These are phyloP conservation scores for Pogonophryne albipinna DNA, from an alignment of 2,797 vertebrate species.

Conservation along the genomic window DNA sequence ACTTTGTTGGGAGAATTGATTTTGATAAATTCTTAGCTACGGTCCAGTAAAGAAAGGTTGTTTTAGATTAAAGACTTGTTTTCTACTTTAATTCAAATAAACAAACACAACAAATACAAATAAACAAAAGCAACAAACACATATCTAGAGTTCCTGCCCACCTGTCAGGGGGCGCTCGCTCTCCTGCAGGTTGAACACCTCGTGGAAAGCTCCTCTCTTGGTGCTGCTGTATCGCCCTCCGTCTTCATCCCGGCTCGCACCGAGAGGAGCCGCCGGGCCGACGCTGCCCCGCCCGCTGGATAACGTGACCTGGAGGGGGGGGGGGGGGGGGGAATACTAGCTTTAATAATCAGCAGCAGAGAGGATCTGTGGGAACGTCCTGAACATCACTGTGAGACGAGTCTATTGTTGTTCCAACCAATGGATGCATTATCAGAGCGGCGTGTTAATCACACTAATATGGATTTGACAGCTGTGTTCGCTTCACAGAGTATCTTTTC, in stretches of 20 bases:
- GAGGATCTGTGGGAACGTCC: not conserved
- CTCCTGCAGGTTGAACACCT: slow-evolving; percentile 94
- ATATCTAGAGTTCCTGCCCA: slow-evolving; percentile 58
- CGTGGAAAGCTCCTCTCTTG: slow-evolving; percentile 95
- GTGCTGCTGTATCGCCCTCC: slow-evolving; percentile 88
- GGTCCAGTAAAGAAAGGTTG: too few relatives aligned
- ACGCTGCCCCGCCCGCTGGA: slow-evolving; percentile 80
- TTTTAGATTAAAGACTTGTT: too few relatives aligned
- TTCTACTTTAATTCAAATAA: too few relatives aligned
- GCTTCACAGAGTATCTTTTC: too few relatives aligned
- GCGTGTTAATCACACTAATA: too few relatives aligned
- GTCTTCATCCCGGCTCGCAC: slow-evolving; percentile 90
- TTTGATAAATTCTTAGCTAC: not conserved
- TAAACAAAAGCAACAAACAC: too few relatives aligned
- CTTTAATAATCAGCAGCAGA: slow-evolving; percentile 1
- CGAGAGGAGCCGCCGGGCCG: slow-evolving; percentile 76
- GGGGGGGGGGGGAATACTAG: not conserved
- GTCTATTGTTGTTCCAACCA: too few relatives aligned
- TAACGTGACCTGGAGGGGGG: slow-evolving; percentile 80
- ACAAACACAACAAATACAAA: too few relatives aligned
- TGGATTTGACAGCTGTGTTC: too few relatives aligned
- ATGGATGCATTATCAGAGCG: too few relatives aligned
- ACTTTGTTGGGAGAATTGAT: not conserved
- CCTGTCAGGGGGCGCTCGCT: slow-evolving; percentile 93
- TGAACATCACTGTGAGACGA: not conserved